Conservation (phyloP, 2,888 invertebrate genomes). For the Pharmacophagus antenor region DNA sequence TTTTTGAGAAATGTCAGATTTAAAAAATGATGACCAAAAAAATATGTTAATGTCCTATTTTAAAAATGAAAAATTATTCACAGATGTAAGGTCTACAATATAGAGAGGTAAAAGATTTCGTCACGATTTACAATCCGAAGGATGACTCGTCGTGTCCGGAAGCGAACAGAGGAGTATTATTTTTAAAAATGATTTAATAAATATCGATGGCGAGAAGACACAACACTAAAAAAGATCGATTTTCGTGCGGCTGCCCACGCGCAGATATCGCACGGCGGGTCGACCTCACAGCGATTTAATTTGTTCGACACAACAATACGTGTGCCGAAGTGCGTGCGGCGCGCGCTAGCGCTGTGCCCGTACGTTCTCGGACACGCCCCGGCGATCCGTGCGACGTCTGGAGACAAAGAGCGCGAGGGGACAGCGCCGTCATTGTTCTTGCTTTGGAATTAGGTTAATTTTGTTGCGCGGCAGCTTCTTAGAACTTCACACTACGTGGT, state of each 20-base stretch:
- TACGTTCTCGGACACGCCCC: conserved; percentile 37
- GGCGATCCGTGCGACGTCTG: conserved; percentile 30
- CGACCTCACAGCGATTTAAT: conserved; percentile 40
- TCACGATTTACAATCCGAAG: no score
- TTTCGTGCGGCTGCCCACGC: conserved; percentile 35
- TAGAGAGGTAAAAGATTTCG: no score
- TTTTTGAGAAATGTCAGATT: no score
- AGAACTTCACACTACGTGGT: conserved; percentile 21
- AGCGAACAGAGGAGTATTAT: neutral
- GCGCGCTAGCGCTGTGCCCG: conserved; percentile 34
- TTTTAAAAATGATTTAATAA: neutral
- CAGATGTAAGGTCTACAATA: no score
- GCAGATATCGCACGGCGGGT: conserved; percentile 29
- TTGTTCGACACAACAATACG: conserved; percentile 36
- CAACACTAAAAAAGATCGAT: conserved; percentile 26
- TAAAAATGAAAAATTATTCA: no score
- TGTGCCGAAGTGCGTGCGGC: conserved; percentile 26
- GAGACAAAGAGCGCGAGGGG: conserved; percentile 24
- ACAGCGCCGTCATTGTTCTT: conserved; percentile 27
- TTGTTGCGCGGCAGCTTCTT: conserved; percentile 20
- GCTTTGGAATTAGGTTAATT: conserved; percentile 31
- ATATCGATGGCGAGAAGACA: conserved; percentile 5
- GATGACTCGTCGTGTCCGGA: no score
- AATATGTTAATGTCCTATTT: no score
- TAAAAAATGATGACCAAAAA: no score